Base-by-base conservation (phyloP, 2,113 vertebrate species). In the Girardinichthys multiradiatus region DNA sequence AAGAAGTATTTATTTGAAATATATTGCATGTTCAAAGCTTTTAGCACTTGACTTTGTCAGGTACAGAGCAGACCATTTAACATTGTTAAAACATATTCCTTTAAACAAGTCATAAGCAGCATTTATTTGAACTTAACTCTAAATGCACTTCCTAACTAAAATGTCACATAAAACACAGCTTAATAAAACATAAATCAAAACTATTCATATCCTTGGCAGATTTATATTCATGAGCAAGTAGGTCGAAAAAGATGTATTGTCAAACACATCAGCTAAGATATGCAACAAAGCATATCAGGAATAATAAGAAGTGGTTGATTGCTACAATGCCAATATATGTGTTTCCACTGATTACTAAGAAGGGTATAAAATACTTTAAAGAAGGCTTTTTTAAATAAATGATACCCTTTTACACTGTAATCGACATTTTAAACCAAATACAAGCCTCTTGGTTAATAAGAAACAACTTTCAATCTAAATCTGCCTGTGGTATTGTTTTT, bases 1-100 rank as follows among this genome's bases (percentile, higher is more conserved):
- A 42, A 73, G 81, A 89, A 87, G 87, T 79, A 74, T 76, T 59
- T 69, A 58, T 77, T 72, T 79, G 48, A 85, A 88, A 84, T 61
- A 58, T 30, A 42, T 61, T 21, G 61, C 64, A 77, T 75, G 70
- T 90, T 90, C 86, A 89, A 85, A 88, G 87, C 81, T 84, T 72
- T 11, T 64, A 45, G 31, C 57, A n/a, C 81, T 58, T 74, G 66
- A 58, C 74, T 74, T 70, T 75, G 51, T 88, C 66, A 72, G 33
- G 68, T 63, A 69, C 74, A 61, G 19, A 70, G 30, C 12, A 10
- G 29, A 81, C 13, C 65, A 84, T 90, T 87, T 63, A 74, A 67
- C 59, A 76, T 71, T 48, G 76, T 86, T 87, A 59, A 87, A 85
- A 84, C 33, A 31, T 35, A 75, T 64, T 60, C 48, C 48, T 74